Evolutionary conservation across 1,140 invertebrate genomes (phyloP), one percentile per base, ranked within the genome.

Genomic region (Piezodorus guildinii): DNA sequence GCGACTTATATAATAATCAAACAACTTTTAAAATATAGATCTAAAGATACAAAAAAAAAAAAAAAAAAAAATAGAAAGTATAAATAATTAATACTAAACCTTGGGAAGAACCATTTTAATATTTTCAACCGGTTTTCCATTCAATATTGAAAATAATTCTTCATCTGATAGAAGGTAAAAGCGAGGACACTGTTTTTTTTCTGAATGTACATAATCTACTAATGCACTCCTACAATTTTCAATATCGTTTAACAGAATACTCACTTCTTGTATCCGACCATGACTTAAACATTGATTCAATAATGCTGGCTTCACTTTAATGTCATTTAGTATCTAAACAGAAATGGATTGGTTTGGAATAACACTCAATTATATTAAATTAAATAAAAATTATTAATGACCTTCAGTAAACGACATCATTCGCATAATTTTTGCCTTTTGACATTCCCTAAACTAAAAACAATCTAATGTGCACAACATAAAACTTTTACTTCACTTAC

Each of bases 91-190:
- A 12, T 39, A 39, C 4, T 10, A 14, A 2, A 49, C 46, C 46
- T 49, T 49, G 1, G n/a, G 46, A 49, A 49, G 46, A n/a, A 49
- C 14, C 71, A 92, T 87, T 75, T 95, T 91, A 16, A 94, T 87
- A 71, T 84, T 85, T 59, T 77, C 77, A 19, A 85, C 82, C 65
- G 90, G 83, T 69, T 83, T 88, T 70, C 85, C 91, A 27, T 91
- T 91, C n/a, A 95, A 78, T 69, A 95, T 91, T 39, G 86, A 87
- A 14, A 96, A 78, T 62, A 96, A 73, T 75, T 96, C 93, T 72
- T 94, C 91, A 65, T 94, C 92, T 9, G 91, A 94, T 67, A 96
- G 88, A 73, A 96, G 95, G 76, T 88, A 94, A 75, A 96, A 95
- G 69, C 93, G 74, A 34, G 91, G 89, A 72, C 94, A 95, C 60